Evolutionary conservation across 2,113 vertebrate genomes (phyloP).

Genomic region (Mixornis gularis): DNA sequence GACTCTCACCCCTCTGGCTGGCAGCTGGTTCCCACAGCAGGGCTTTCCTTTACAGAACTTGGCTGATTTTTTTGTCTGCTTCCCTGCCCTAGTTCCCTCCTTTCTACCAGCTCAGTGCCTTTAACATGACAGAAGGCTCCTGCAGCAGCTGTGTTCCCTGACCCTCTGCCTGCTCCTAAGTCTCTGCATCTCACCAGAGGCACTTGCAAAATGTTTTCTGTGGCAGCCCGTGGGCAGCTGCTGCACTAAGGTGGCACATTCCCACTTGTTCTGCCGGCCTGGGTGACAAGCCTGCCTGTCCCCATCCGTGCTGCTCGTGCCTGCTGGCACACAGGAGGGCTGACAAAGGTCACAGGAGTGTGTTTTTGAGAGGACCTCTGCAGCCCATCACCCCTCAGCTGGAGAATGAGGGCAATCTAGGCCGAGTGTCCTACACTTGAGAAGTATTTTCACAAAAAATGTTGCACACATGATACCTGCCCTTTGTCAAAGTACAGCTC

Average conservation of each 20-base stretch:
- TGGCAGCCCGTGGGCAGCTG: fast-evolving
- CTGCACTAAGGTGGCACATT: background rate
- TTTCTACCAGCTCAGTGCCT: background rate
- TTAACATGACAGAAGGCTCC: background rate
- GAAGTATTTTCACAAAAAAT: background rate
- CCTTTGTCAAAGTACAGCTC: background rate
- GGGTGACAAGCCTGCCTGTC: fast-evolving
- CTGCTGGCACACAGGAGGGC: fast-evolving
- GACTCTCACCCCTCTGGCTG: background rate
- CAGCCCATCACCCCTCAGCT: background rate
- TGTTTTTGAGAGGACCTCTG: background rate
- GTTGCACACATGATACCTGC: background rate
- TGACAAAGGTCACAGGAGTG: background rate
- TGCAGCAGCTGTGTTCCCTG: background rate
- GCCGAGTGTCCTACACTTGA: background rate
- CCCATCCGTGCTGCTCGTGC: background rate
- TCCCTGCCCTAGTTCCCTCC: background rate
- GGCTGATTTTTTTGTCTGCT: background rate
- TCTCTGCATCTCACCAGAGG: background rate
- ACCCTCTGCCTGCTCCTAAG: background rate
- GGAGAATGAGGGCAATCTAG: background rate
- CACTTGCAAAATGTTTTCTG: background rate
- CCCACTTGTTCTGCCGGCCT: background rate
- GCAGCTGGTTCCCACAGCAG: background rate
- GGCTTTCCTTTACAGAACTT: background rate